Conservation (phyloP, 2,797 vertebrate species). For the Etheostoma nigrum region DNA sequence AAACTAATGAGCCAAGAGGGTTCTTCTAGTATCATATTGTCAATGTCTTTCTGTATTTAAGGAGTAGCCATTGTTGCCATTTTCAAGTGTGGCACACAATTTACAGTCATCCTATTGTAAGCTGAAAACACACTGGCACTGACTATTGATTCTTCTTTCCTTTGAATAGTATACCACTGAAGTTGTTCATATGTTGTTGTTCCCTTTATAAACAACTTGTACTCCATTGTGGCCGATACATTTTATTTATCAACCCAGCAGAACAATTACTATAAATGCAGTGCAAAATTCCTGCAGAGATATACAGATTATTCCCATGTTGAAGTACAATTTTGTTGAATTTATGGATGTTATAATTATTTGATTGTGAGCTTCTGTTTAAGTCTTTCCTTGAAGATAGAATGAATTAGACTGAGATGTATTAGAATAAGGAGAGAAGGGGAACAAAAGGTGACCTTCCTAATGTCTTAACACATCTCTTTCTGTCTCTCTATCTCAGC, state of each 20-base stretch:
- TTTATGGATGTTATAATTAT: too few species aligned
- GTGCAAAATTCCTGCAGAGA: background rate
- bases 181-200: background rate
- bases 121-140: background rate
- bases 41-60: slow-evolving; percentile 16
- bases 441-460: slow-evolving; percentile 71
- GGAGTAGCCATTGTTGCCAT: slow-evolving; percentile 11
- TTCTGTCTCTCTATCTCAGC: slow-evolving; percentile 72
- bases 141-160: slow-evolving; percentile 33
- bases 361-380: background rate
- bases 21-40: slow-evolving; percentile 8
- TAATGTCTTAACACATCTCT: background rate
- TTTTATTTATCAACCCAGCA: background rate
- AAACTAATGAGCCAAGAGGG: background rate
- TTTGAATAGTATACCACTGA: slow-evolving; percentile 14
- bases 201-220: background rate
- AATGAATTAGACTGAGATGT: background rate
- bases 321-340: too few species aligned
- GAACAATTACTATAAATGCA: background rate
- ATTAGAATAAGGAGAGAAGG: slow-evolving; percentile 75
- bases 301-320: background rate
- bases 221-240: background rate
- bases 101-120: slow-evolving; percentile 18
- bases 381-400: background rate
- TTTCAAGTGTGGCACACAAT: background rate